These are phyloP conservation scores for Paedocypris sp. DNA, from an alignment of 2,113 vertebrate species.

Conservation along the genomic window DNA sequence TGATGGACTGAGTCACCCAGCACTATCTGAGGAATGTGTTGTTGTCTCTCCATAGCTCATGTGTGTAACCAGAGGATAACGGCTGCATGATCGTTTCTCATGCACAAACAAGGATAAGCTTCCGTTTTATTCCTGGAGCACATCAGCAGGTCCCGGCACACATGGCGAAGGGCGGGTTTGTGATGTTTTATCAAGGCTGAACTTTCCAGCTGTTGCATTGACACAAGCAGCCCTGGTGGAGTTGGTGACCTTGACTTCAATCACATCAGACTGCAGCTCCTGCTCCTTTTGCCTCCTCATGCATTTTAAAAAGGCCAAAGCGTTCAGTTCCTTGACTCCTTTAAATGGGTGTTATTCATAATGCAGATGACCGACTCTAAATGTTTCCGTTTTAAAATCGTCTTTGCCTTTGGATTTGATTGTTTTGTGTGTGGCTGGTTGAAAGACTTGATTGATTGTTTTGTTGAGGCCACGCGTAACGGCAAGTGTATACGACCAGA, in stretches of 20 bases:
- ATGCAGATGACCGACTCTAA: too few relatives aligned
- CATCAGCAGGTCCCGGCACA: conserved; percentile 20
- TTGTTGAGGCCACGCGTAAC: too few relatives aligned
- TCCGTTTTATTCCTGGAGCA: conserved; percentile 11
- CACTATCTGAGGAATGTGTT: conserved; percentile 36
- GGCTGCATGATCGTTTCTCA: background rate
- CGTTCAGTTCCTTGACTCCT: conserved; percentile 38
- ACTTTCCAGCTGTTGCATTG: conserved; percentile 73
- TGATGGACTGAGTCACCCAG: conserved; percentile 34
- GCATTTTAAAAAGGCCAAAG: conserved; percentile 48
- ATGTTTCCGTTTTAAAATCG: too few relatives aligned
- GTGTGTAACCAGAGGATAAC: conserved; percentile 14
- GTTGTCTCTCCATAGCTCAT: conserved; percentile 16
- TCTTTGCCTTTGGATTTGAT: too few relatives aligned
- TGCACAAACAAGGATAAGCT: conserved; percentile 2
- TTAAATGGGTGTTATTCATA: conserved; percentile 41
- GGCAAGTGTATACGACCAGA: too few relatives aligned
- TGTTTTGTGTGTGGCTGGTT: too few relatives aligned
- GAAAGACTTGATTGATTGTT: too few relatives aligned
- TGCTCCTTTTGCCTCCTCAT: conserved; percentile 37
- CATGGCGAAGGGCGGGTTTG: conserved; percentile 39
- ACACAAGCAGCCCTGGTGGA: conserved; percentile 46
- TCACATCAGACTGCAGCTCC: conserved; percentile 30
- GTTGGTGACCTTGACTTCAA: conserved; percentile 71
- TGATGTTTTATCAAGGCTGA: conserved; percentile 47